Conservation (phyloP, 92 coral and sea anemone genomes). For the Isaurus tuberculatus region DNA sequence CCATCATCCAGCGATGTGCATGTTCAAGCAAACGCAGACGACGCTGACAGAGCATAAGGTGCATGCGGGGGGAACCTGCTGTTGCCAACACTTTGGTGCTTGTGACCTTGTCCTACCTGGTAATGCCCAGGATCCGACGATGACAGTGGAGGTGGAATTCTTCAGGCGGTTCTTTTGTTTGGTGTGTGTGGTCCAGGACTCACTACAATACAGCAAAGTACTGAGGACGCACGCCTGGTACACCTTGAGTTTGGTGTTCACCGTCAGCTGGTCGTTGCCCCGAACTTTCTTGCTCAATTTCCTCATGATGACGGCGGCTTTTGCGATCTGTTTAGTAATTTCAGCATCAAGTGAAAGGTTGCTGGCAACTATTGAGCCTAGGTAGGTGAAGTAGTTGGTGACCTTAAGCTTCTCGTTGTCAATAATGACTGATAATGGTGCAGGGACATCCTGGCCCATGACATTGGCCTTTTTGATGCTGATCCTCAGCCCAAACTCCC, state of each 20-base stretch:
- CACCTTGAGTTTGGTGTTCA: slow-evolving; percentile 48
- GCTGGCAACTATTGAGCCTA: neutral
- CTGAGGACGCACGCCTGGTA: slow-evolving; percentile 47
- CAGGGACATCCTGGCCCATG: slow-evolving; percentile 29
- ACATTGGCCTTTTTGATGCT: slow-evolving; percentile 15
- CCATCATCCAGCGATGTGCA: too few relatives aligned
- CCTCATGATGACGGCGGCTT: slow-evolving; percentile 1
- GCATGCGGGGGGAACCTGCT: slow-evolving; percentile 53
- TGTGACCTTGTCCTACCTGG: slow-evolving; percentile 53
- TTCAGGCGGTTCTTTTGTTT: slow-evolving; percentile 54
- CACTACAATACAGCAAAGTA: slow-evolving; percentile 47
- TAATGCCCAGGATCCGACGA: slow-evolving; percentile 54
- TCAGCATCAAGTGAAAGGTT: slow-evolving; percentile 15
- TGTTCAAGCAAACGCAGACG: slow-evolving; percentile 54
- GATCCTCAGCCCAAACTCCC: slow-evolving; percentile 37
- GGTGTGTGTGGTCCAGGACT: slow-evolving; percentile 30
- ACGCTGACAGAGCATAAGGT: slow-evolving; percentile 54
- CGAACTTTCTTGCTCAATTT: slow-evolving; percentile 17
- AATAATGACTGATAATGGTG: slow-evolving; percentile 19
- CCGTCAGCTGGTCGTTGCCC: slow-evolving; percentile 45
- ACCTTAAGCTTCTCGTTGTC: slow-evolving; percentile 9
- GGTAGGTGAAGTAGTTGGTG: slow-evolving; percentile 18
- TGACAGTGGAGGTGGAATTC: slow-evolving; percentile 53
- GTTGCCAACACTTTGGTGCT: slow-evolving; percentile 45
- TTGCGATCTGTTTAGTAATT: neutral